Evolutionary conservation across 2,888 invertebrate species (phyloP).

Genomic region (Limnephilus rhombicus): DNA sequence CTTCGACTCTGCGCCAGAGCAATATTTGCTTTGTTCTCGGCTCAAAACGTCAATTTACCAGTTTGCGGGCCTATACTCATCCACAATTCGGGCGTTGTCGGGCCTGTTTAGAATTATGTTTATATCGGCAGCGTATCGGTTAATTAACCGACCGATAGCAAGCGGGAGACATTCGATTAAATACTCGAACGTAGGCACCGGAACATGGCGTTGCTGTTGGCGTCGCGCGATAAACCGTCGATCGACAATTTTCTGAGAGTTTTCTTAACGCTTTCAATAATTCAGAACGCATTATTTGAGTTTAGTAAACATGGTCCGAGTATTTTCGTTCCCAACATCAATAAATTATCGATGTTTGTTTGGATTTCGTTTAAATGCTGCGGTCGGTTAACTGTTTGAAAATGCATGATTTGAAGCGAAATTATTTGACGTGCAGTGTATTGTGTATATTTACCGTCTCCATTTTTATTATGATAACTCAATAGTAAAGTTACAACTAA

Average conservation of each 20-base stretch:
- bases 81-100: slow-evolving; percentile 17
- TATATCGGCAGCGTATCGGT: slow-evolving; percentile 8
- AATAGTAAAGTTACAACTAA: no score
- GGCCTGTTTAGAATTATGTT: slow-evolving; percentile 33
- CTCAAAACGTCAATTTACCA: slow-evolving; percentile 5
- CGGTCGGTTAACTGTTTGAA: background rate
- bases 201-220: background rate
- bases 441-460: no score
- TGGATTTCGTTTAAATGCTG: background rate
- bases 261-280: background rate
- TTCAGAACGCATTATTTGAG: background rate
- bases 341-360: background rate
- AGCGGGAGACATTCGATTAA: slow-evolving; percentile 20
- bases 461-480: no score
- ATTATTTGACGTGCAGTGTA: background rate
- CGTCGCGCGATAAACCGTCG: background rate
- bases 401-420: background rate
- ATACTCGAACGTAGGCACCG: background rate
- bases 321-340: background rate
- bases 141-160: slow-evolving; percentile 19
- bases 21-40: slow-evolving; percentile 25
- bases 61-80: slow-evolving; percentile 14
- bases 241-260: background rate
- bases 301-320: background rate
- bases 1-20: background rate